Evolutionary conservation across 2,888 invertebrate species (phyloP), one percentile per base, ranked within the genome.

Genomic region (Eristalinus sepulchralis): DNA sequence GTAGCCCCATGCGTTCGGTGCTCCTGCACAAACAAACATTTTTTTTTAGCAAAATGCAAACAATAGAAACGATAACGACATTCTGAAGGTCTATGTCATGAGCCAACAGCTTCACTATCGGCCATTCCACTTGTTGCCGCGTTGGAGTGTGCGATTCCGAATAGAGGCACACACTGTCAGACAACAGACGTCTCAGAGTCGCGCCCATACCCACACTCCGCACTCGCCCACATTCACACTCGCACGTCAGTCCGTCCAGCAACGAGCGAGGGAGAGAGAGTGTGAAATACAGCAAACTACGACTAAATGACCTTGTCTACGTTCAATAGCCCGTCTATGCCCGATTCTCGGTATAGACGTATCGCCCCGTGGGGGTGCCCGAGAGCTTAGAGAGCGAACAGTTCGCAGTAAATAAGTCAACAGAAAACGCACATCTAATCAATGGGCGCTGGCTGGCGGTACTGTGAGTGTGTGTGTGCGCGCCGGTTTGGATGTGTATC

Each of bases 81-180:
- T 67, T 84, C 75, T 84, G 80, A 84, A 84, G 83, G 83, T 84
- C 83, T 84, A 80, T 84, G 83, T 67, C 80, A 84, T 75, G 70
- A 83, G 62, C 71, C 83, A 62, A 70, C 75, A 75, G 31, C 47
- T 71, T 59, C 84, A 81, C 84, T 84, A 84, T 84, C 84, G 71
- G 84, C 71, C 76, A 81, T 84, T 84, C 84, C 84, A 84, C 81
- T 81, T 71, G 62, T 63, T 77, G 64, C 22, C 63, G 33, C 20
- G 20, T 59, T 76, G 47, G 27, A 27, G 53, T 53, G 47, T 47
- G 66, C 39, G 57, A 78, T 20, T 67, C 10, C 53, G 71, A 76
- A 84, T 81, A 84, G 84, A 84, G 55, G 63, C 71, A 77, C 31
- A 79, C 66, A 24, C 13, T 66, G 67, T 82, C 64, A 71, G 27